A percentile compares a stretch with the other conserved stretches of the same genome.
These are phyloP conservation scores for Helicoverpa armigera DNA, from an alignment of 1,140 invertebrate species.

Conservation along the genomic window DNA sequence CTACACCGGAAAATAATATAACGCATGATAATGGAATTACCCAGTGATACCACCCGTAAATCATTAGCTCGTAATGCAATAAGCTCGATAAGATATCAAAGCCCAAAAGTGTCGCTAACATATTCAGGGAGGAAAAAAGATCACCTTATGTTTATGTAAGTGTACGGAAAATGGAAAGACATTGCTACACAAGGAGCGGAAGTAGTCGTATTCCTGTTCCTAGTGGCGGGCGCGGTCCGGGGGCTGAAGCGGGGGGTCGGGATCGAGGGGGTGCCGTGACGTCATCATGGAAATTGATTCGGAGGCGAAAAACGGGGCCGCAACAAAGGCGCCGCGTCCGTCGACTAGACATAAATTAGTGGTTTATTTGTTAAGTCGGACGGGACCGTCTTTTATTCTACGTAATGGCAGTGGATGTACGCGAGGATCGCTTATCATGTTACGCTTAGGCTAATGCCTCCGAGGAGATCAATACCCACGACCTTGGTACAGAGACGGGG, in stretches of 20 bases:
- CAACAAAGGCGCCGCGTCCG: constrained; percentile 66
- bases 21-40: constrained; percentile 48
- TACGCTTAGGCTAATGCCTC: constrained; percentile 49
- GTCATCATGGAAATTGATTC: constrained; percentile 79
- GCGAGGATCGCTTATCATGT: constrained; percentile 56
- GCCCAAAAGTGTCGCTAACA: constrained; percentile 43
- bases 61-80: constrained; percentile 48
- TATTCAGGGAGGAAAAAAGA: constrained; percentile 31
- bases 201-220: constrained; percentile 70
- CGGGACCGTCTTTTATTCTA: constrained; percentile 62
- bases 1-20: constrained; percentile 30
- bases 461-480: constrained; percentile 31
- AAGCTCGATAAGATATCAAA: constrained; percentile 54
- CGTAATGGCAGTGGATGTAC: constrained; percentile 56
- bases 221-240: constrained; percentile 57
- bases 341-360: constrained; percentile 71
- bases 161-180: constrained; percentile 54
- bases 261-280: constrained; percentile 57
- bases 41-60: constrained; percentile 49
- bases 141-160: constrained; percentile 47
- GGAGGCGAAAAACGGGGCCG: constrained; percentile 76
- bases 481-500: constrained; percentile 41
- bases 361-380: constrained; percentile 67
- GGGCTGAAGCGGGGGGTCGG: constrained; percentile 43
- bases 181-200: constrained; percentile 64